Conservation (phyloP, 2,888 invertebrate genomes). For the Torymus tubicola region DNA sequence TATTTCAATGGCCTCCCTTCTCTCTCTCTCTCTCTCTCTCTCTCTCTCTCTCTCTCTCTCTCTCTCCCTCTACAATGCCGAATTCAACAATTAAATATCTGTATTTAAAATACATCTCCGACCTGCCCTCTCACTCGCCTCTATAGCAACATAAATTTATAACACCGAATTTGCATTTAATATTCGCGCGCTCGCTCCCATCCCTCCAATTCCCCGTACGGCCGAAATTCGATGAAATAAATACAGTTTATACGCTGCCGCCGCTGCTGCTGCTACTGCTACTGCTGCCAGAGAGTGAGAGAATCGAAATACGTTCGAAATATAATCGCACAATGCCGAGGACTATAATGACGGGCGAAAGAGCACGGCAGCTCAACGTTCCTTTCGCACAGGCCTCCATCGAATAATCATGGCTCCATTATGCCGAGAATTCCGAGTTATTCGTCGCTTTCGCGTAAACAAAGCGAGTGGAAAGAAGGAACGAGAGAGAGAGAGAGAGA, state of each 20-base stretch:
- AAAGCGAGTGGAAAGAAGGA: conserved; percentile 11
- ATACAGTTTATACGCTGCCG: conserved; percentile 27
- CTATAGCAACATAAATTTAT: conserved; percentile 26
- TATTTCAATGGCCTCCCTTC: no score
- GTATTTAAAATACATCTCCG: conserved; percentile 1
- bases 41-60: no score
- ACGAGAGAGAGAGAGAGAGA: background rate
- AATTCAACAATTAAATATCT: conserved; percentile 27
- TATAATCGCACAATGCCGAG: conserved; percentile 22
- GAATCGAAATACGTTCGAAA: conserved; percentile 42
- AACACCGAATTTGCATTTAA: conserved; percentile 41
- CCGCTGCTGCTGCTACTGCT: no score
- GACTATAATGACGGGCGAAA: conserved; percentile 25
- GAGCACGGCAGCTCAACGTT: background rate
- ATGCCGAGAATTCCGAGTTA: conserved; percentile 28
- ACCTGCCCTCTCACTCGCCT: no score
- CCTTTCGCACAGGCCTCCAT: background rate
- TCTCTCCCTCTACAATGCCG: background rate
- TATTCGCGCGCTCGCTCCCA: conserved; percentile 7
- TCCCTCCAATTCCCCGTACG: background rate
- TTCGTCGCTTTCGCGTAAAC: conserved; percentile 34
- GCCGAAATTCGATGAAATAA: conserved; percentile 22
- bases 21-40: no score
- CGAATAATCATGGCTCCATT: conserved; percentile 6
- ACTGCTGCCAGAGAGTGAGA: background rate